Base-by-base conservation (phyloP, 2,888 invertebrate genomes). In the Philonicus albiceps region DNA sequence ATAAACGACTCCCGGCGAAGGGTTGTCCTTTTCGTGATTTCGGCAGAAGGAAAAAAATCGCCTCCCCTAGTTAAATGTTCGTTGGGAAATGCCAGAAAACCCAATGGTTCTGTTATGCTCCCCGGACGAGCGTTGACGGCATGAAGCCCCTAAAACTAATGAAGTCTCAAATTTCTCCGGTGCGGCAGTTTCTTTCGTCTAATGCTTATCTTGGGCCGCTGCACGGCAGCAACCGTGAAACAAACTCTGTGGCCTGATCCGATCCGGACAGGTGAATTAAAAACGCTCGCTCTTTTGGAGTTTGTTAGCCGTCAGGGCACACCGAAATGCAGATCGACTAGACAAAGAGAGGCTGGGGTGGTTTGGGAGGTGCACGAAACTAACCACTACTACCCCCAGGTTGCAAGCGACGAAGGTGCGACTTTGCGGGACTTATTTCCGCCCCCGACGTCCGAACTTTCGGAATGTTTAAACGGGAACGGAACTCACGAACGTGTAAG, bases 1-100 rank as follows among this genome's bases (percentile, higher is more conserved):
- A 85, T 73, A 85, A 74, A 11, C 13, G n/a, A 74, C 43, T 73
- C 74, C 8, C 73, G 22, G 19, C 22, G 49, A 81, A 86, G 73
- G 86, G 86, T 86, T 86, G 81, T 37, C 37, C 64, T 76, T 64
- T 76, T 75, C 85, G 85, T 85, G 85, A 85, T 85, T 75, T 64
- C 73, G 22, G 19, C 31, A 27, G 83, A 34, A 11, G 31, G n/a
- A n/a, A 72, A 53, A 43, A 40, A 27, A 49, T 53, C 53, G 40
- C 40, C 40, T 11, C 53, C 40, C 16, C 53, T 16, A 30, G 80
- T 43, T 80, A 80, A 30, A 22, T 53, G 43, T 78, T 78, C 43
- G 22, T 40, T 49, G 34, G 22, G 34, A 78, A 43, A 40, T 49
- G 80, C 49, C 80, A 80, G 19, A 80, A 80, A 80, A 80, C 30